Percentiles rank a stretch among this genome's conserved stretches.
phyloP scores from a whole-genome alignment of 2,113 vertebrate genomes.

The Rallus limicola region DNA sequence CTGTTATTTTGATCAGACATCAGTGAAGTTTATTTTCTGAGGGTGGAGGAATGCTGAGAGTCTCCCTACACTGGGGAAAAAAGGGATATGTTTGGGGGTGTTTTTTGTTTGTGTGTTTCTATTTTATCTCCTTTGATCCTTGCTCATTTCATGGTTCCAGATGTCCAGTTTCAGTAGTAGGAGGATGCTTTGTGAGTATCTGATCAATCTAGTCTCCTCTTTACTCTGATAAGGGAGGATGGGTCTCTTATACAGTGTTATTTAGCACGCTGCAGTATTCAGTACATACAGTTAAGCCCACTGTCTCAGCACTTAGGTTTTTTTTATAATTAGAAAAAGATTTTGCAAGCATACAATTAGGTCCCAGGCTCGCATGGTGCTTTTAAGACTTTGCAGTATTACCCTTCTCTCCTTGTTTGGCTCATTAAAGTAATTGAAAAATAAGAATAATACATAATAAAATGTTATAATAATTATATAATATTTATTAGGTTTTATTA shows the following conservation, averaged over 20 bases:
- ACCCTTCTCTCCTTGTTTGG: background rate
- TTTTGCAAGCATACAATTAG: background rate
- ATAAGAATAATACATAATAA: background rate
- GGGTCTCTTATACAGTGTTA: rapidly evolving
- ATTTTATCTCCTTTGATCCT: background rate
- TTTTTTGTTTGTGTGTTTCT: too few relatives aligned
- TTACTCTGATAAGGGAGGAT: background rate
- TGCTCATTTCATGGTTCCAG: rapidly evolving
- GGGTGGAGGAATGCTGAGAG: rapidly evolving
- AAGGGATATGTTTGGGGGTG: background rate
- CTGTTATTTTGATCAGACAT: background rate
- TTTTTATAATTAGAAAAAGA: background rate
- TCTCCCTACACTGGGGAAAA: background rate
- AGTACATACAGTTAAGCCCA: background rate
- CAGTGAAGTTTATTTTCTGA: background rate
- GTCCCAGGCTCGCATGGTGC: background rate
- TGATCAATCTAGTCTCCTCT: background rate
- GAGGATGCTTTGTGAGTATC: background rate
- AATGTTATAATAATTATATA: too few relatives aligned
- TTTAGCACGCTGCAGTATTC: background rate
- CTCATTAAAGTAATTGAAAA: background rate
- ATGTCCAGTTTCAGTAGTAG: background rate
- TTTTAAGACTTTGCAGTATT: background rate
- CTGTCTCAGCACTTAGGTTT: background rate
- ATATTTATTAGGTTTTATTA: too few relatives aligned